Base-by-base conservation (phyloP, 1,140 invertebrate species). In the Drosophila murphyi region DNA sequence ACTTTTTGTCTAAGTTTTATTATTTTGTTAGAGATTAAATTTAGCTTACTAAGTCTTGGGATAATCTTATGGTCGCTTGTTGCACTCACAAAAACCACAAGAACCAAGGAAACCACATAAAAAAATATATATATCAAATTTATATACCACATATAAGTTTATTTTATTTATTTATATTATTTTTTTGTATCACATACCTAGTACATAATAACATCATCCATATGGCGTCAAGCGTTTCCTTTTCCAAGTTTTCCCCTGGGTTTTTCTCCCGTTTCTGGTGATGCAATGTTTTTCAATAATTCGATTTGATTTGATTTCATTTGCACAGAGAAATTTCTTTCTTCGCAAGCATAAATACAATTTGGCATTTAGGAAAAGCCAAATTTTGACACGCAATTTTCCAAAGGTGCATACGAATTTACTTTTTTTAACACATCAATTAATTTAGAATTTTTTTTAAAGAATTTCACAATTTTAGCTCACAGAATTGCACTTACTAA, bases 371-470 rank as follows among this genome's bases (percentile, higher is more conserved):
- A 52, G 78, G 62, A 48, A 64, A 20, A 78, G 77, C 31, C 12
- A 43, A 74, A 74, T 85, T 60, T 85, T 76, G 47, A 48, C 81
- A 73, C 81, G 64, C 55, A 73, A 69, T 68, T 47, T 41, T 60
- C 65, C 32, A 72, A 56, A 73, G 41, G 12, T 59, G 28, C 48
- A 61, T 29, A 45, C 28, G 41, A 3, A 55, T 7, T 28, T 48
- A 65, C 52, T 62, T 72, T 45, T 65, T 29, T 43, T 61, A 54
- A 47, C 61, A 20, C 41, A 69, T 12, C 54, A 45, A 47, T 57
- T 62, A 41, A 43, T 62, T 51, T 48, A 41, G 3, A 35, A 8
- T 55, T n/a, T 20, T 8, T 20, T 48, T 48, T 60, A 10, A 10
- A 43, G 10, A 8, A 34, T 68, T 51, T 37, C 28, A 47, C 8